Conservation (phyloP, 2,113 vertebrate genomes). For the Forbesichthys agassizii region DNA sequence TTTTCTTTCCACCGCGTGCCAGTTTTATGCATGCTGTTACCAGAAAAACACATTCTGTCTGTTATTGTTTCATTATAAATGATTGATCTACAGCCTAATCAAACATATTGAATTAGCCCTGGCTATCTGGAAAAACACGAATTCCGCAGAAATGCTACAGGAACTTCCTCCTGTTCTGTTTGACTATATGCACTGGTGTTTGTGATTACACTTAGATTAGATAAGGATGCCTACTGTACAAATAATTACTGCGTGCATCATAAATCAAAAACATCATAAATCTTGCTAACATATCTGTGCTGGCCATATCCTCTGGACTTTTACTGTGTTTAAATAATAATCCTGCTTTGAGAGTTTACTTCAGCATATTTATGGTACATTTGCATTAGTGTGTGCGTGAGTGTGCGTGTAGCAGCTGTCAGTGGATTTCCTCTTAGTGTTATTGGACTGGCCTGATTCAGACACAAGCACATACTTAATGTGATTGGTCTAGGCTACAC, state of each 20-base stretch:
- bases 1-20: too few relatives aligned
- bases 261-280: neutral
- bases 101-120: neutral
- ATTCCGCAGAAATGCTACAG: too few relatives aligned
- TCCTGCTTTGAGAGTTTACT: constrained; percentile 1
- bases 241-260: neutral
- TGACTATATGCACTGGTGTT: neutral
- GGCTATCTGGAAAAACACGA: too few relatives aligned
- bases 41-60: too few relatives aligned
- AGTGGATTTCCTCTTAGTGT: constrained; percentile 32
- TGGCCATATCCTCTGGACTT: constrained; percentile 24
- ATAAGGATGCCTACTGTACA: neutral
- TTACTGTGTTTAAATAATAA: constrained; percentile 15
- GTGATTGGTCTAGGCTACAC: constrained; percentile 19
- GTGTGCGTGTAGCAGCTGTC: constrained; percentile 37
- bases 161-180: too few relatives aligned
- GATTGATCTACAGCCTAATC: neutral
- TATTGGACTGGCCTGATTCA: constrained; percentile 65
- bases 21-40: too few relatives aligned
- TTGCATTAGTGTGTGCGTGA: neutral
- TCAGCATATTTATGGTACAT: too few relatives aligned
- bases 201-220: neutral
- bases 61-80: too few relatives aligned
- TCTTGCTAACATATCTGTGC: constrained; percentile 2
- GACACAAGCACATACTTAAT: constrained; percentile 36